Percentiles rank a stretch among this genome's conserved stretches.
phyloP scores from a whole-genome alignment of 2,113 vertebrate genomes.

The Gallinago jamesoni region DNA sequence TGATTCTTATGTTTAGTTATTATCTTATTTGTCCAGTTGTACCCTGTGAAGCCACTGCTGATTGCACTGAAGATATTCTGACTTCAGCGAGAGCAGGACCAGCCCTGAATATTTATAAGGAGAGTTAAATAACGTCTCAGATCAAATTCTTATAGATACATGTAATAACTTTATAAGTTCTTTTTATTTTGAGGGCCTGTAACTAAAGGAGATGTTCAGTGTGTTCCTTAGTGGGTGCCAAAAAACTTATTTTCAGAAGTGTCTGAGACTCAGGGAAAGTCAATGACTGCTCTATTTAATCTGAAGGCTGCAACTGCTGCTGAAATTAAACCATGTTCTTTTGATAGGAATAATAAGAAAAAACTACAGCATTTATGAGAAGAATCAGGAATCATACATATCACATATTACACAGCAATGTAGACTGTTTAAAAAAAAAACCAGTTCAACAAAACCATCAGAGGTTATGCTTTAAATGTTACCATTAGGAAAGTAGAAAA shows the following conservation, averaged over 20 bases:
- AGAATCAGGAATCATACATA: not conserved
- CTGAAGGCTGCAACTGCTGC: not conserved
- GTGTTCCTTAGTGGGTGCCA: conserved; percentile 45
- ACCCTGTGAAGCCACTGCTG: not conserved
- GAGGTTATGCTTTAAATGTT: not conserved
- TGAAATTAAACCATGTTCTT: not conserved
- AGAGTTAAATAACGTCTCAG: not conserved
- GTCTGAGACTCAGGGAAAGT: conserved; percentile 19
- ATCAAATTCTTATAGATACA: conserved; percentile 2
- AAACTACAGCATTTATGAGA: not conserved
- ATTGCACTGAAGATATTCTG: not conserved
- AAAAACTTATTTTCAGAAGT: conserved; percentile 46
- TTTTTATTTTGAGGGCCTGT: conserved; percentile 31
- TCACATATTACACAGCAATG: rapidly evolving
- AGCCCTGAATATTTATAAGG: not conserved
- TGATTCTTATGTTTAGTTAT: not conserved
- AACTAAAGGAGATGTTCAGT: conserved; percentile 42
- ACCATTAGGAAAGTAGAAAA: not conserved
- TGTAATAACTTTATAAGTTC: not conserved
- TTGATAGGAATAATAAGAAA: not conserved
- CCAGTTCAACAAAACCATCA: not conserved
- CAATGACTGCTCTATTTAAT: conserved; percentile 24
- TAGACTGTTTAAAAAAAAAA: not conserved
- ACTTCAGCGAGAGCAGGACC: not conserved
- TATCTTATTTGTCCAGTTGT: not conserved